Conservation (phyloP, 64 coral and sea anemone genomes). For the Trachythela sp. region DNA sequence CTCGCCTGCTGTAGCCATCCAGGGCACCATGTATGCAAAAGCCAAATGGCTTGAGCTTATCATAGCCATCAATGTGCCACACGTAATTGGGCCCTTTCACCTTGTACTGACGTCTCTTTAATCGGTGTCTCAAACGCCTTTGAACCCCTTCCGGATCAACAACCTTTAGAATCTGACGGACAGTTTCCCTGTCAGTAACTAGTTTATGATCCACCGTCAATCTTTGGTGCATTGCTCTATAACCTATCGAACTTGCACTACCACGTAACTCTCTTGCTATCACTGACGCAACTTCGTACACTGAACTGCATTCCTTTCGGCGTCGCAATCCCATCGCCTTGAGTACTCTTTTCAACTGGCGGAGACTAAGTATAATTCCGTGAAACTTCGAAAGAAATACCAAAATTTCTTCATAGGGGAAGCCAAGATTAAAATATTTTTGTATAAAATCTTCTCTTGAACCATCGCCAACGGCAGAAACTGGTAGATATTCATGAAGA, state of each 20-base stretch:
- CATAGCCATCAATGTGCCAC: background rate
- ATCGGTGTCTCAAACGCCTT: no score
- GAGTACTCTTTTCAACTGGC: no score
- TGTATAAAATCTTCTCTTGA: background rate
- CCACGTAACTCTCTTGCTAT: background rate
- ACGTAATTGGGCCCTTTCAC: background rate
- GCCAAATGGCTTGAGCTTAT: background rate
- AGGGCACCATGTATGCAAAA: background rate
- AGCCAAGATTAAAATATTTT: background rate
- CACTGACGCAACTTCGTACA: background rate
- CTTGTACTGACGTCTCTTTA: no score
- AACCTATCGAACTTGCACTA: background rate
- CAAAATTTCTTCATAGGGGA: background rate
- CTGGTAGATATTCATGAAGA: background rate
- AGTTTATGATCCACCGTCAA: no score
- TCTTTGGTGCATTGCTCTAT: no score
- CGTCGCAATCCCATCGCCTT: no score
- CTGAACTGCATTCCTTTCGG: no score
- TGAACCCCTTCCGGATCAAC: no score
- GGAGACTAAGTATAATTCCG: no score
- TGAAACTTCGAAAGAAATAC: no score
- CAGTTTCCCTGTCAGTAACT: no score
- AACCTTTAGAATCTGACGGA: no score
- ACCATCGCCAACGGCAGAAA: background rate
- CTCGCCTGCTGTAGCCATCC: background rate